Conservation (phyloP, 1,140 invertebrate genomes). For the Sogatella furcifera region DNA sequence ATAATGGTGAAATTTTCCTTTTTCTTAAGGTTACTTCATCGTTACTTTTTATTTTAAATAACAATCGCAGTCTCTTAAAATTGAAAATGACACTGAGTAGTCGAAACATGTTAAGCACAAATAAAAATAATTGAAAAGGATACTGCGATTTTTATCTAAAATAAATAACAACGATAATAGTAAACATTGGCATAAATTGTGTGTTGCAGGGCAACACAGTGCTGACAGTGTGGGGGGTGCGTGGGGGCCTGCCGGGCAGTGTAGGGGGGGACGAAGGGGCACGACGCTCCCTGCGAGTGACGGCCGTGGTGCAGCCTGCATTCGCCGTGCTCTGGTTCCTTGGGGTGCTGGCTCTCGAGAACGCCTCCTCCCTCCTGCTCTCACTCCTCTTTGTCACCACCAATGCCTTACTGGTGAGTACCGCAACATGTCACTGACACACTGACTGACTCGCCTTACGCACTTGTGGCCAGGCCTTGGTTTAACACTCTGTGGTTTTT, state of each 20-base stretch:
- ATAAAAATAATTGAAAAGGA: too few species aligned
- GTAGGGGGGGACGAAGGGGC: conserved; percentile 34
- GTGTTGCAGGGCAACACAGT: conserved; percentile 35
- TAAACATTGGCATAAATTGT: conserved; percentile 5
- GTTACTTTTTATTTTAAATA: too few species aligned
- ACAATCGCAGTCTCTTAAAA: too few species aligned
- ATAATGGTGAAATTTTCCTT: too few species aligned
- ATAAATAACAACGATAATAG: too few species aligned
- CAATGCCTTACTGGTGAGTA: conserved; percentile 20
- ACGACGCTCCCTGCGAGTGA: conserved; percentile 41
- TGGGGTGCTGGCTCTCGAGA: conserved; percentile 57
- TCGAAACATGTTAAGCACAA: too few species aligned
- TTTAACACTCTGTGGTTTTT: too few species aligned
- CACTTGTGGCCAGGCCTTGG: too few species aligned
- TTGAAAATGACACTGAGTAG: too few species aligned
- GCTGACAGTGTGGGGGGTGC: conserved; percentile 30
- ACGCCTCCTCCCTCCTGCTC: conserved; percentile 27
- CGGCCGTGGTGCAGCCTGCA: conserved; percentile 44
- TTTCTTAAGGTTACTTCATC: too few species aligned
- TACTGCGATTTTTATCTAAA: too few species aligned
- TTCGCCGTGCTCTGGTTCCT: conserved; percentile 56
- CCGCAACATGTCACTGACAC: not conserved
- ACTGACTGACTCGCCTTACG: too few species aligned
- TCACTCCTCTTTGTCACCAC: conserved; percentile 21
- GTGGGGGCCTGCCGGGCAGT: conserved; percentile 26